These are phyloP conservation scores for Notiomystis cincta DNA, from an alignment of 2,113 vertebrate species.

Conservation along the genomic window DNA sequence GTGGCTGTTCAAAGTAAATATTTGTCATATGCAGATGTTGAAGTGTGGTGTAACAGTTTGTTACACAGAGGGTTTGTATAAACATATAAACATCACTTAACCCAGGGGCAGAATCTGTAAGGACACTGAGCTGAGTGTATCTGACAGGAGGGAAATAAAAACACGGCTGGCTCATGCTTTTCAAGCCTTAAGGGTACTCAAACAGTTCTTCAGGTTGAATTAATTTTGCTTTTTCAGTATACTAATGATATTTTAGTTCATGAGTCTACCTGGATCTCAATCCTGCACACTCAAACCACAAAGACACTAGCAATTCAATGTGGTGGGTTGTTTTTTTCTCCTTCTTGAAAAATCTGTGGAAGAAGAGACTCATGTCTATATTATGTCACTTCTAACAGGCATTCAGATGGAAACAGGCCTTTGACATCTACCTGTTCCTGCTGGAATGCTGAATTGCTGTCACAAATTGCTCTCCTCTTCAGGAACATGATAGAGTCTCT, in stretches of 20 bases:
- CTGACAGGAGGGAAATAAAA: not conserved
- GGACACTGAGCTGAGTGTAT: not conserved
- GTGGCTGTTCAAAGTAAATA: not conserved
- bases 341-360: not conserved
- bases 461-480: not conserved
- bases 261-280: not conserved
- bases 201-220: not conserved
- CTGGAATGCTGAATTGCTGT: not conserved
- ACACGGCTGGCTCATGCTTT: not conserved
- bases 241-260: not conserved
- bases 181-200: not conserved
- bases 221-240: not conserved
- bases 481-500: not conserved
- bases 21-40: not conserved
- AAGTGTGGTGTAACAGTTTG: not conserved
- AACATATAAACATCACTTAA: not conserved
- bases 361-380: not conserved
- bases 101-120: not conserved
- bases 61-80: not conserved
- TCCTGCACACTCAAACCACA: not conserved
- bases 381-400: not conserved
- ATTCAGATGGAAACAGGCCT: not conserved
- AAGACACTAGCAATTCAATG: not conserved
- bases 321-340: not conserved
- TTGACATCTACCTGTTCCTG: not conserved